Conservation (phyloP, 1,140 invertebrate genomes). For the Drosophila cardini region DNA sequence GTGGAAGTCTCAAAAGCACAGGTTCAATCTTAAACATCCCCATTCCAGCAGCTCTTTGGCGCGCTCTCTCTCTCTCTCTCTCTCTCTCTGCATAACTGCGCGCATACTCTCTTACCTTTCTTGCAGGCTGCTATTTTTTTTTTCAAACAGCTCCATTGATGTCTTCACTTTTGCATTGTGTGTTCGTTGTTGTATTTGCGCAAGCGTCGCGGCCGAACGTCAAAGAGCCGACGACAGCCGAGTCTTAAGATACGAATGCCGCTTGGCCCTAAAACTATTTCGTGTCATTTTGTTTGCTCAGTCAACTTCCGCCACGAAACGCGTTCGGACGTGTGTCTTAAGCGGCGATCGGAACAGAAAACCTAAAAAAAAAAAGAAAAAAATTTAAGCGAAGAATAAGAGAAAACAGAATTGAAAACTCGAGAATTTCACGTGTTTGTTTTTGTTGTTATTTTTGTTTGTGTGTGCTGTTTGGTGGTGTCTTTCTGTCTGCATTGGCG, state of each 20-base stretch:
- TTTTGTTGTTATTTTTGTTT: slow-evolving; percentile 31
- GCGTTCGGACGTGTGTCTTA: slow-evolving; percentile 69
- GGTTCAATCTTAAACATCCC: slow-evolving; percentile 24
- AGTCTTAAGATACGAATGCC: slow-evolving; percentile 12
- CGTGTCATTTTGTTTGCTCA: slow-evolving; percentile 54
- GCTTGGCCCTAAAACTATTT: not conserved
- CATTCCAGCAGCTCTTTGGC: not conserved
- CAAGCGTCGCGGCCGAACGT: slow-evolving; percentile 30
- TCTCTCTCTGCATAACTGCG: not conserved
- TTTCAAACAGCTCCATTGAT: slow-evolving; percentile 2
- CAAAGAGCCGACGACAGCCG: slow-evolving; percentile 31
- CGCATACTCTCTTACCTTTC: not conserved
- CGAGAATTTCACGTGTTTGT: slow-evolving; percentile 43
- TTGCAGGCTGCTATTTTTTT: not conserved
- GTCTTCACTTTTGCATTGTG: slow-evolving; percentile 10
- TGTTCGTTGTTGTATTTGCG: slow-evolving; percentile 41
- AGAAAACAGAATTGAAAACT: slow-evolving; percentile 16
- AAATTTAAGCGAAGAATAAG: too few species aligned
- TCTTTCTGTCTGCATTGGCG: slow-evolving; percentile 61
- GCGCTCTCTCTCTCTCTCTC: too few species aligned
- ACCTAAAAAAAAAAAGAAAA: not conserved
- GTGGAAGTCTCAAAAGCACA: not conserved
- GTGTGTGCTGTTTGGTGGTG: slow-evolving; percentile 47
- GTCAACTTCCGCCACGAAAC: slow-evolving; percentile 77
- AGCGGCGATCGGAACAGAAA: slow-evolving; percentile 20